Evolutionary conservation across 2,797 vertebrate genomes (phyloP).

Genomic region (Melanitta fusca): DNA sequence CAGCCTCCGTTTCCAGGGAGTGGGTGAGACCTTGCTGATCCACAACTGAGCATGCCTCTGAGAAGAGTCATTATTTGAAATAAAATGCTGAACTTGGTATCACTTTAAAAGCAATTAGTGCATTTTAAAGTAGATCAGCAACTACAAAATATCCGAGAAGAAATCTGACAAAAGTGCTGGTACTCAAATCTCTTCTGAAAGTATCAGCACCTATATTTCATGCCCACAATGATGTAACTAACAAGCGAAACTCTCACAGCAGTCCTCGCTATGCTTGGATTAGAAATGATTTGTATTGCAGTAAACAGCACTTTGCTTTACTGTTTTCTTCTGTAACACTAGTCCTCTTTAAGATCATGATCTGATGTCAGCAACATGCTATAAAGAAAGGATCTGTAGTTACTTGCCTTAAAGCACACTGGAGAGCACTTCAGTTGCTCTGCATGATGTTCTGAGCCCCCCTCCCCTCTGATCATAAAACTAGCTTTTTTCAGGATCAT

Average conservation of each 20-base stretch:
- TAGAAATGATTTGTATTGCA: too few species aligned
- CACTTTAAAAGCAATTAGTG: neutral
- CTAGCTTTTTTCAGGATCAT: neutral
- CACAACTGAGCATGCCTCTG: neutral
- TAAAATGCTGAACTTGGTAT: neutral
- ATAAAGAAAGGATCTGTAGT: neutral
- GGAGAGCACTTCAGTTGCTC: neutral
- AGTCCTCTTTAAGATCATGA: neutral
- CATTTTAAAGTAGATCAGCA: neutral
- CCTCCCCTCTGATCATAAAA: neutral
- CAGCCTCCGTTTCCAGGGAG: neutral
- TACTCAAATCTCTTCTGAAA: neutral
- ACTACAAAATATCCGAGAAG: neutral
- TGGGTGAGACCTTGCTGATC: neutral
- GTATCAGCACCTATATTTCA: rapidly evolving
- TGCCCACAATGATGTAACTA: neutral
- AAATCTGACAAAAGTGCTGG: neutral
- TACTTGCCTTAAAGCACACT: neutral
- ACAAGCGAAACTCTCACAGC: neutral
- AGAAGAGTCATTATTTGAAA: neutral
- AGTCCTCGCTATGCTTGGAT: neutral
- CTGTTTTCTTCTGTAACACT: neutral
- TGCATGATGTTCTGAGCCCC: neutral
- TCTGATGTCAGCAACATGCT: neutral
- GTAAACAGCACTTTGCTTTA: too few species aligned